Conservation (phyloP, 2,113 vertebrate species). For the Callocephalon fimbriatum region DNA sequence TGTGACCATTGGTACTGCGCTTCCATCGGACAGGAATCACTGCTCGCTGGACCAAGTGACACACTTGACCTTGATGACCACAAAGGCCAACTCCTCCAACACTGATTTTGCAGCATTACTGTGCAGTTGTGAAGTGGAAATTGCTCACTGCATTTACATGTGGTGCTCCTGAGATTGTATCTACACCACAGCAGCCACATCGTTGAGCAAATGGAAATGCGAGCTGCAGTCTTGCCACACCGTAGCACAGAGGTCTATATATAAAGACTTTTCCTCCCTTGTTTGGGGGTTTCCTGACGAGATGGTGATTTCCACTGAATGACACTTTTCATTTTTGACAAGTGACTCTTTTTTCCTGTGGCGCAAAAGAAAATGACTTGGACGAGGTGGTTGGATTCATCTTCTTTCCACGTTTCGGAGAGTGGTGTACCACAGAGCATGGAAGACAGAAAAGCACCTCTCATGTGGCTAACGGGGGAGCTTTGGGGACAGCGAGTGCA, state of each 20-base stretch:
- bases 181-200: not conserved
- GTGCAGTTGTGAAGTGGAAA: not conserved
- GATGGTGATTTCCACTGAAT: not conserved
- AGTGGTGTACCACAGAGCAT: not conserved
- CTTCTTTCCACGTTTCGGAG: not conserved
- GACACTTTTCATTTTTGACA: not conserved
- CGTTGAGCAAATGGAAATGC: constrained; percentile 44
- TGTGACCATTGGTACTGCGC: rapidly evolving
- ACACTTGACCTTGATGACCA: rapidly evolving
- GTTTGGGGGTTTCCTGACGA: not conserved
- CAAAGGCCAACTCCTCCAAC: not conserved
- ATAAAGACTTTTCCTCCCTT: not conserved
- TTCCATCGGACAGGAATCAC: rapidly evolving
- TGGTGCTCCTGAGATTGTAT: constrained; percentile 12
- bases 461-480: not conserved
- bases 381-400: not conserved
- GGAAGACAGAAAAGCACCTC: not conserved
- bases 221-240: not conserved
- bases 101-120: not conserved
- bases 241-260: not conserved
- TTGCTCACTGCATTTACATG: not conserved
- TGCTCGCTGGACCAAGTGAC: not conserved
- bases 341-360: not conserved
- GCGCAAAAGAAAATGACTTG: not conserved
- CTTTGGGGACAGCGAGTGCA: not conserved